Conservation (phyloP, 2,113 vertebrate genomes). For the Lipophrys pholis region DNA sequence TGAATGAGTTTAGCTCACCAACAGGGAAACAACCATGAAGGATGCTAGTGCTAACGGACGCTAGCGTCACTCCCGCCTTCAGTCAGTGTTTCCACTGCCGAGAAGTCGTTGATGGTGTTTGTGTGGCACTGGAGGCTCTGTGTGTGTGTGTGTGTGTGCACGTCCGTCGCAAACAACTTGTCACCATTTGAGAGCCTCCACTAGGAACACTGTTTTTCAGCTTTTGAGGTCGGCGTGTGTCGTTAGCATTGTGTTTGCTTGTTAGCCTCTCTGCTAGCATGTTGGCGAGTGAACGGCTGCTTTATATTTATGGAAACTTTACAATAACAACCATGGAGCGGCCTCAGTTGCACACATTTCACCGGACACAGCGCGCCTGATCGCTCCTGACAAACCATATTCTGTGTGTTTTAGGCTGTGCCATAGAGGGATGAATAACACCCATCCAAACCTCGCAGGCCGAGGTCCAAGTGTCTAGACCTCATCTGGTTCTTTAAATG, state of each 20-base stretch:
- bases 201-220: background rate
- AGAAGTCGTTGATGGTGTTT: no score
- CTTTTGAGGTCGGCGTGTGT: background rate
- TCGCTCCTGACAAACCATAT: no score
- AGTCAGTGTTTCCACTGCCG: background rate
- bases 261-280: background rate
- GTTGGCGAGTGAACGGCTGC: background rate
- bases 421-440: no score
- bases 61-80: conserved; percentile 6
- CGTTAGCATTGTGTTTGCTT: background rate
- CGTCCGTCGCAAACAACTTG: no score
- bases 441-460: background rate
- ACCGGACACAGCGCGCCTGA: no score
- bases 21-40: background rate
- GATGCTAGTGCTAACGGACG: conserved; percentile 31
- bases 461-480: background rate
- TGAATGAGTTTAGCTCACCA: background rate
- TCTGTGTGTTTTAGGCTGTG: no score
- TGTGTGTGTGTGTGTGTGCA: background rate
- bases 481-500: conserved; percentile 13
- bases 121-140: no score
- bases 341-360: no score
- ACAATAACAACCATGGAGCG: background rate
- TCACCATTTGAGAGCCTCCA: background rate
- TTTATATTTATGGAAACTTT: background rate